Conservation (phyloP, 2,888 invertebrate genomes). For the Eucriotettix oculatus region DNA sequence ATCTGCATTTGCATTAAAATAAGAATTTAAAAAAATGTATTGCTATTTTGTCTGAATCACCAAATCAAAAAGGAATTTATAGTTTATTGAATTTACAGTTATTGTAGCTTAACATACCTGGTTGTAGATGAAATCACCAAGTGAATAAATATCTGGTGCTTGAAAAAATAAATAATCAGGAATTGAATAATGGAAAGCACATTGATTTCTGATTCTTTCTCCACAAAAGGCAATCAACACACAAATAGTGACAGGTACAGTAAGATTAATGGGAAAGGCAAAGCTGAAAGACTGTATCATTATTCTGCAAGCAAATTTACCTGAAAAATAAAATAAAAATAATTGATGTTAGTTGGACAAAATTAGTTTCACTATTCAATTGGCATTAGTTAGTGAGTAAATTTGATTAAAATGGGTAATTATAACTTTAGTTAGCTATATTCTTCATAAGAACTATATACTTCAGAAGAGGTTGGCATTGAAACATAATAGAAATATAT, state of each 20-base stretch:
- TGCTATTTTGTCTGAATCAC: too few relatives aligned
- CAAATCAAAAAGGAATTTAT: too few relatives aligned
- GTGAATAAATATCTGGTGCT: conserved; percentile 64
- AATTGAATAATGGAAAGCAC: conserved; percentile 70
- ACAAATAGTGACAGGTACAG: conserved; percentile 79
- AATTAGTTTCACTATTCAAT: neutral
- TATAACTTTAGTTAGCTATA: too few relatives aligned
- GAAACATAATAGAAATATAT: too few relatives aligned
- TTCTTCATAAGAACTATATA: too few relatives aligned
- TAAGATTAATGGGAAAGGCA: conserved; percentile 87
- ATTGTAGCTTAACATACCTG: too few relatives aligned
- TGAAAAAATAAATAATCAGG: conserved; percentile 87
- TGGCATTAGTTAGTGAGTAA: neutral
- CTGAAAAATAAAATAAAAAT: conserved; percentile 20
- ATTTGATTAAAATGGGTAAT: too few relatives aligned
- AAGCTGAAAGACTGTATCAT: conserved; percentile 95
- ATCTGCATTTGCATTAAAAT: too few relatives aligned
- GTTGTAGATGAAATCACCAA: conserved; percentile 54
- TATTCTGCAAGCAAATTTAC: conserved; percentile 92
- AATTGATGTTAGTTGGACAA: neutral
- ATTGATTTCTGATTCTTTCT: conserved; percentile 67
- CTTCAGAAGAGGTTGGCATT: too few relatives aligned
- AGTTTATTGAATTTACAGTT: too few relatives aligned
- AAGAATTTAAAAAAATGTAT: too few relatives aligned
- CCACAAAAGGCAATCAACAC: conserved; percentile 78